Percentiles rank a stretch among this genome's conserved stretches.
Evolutionary conservation across 2,113 vertebrate species (phyloP).

Genomic region (Syngnathoides biaculeatus): DNA sequence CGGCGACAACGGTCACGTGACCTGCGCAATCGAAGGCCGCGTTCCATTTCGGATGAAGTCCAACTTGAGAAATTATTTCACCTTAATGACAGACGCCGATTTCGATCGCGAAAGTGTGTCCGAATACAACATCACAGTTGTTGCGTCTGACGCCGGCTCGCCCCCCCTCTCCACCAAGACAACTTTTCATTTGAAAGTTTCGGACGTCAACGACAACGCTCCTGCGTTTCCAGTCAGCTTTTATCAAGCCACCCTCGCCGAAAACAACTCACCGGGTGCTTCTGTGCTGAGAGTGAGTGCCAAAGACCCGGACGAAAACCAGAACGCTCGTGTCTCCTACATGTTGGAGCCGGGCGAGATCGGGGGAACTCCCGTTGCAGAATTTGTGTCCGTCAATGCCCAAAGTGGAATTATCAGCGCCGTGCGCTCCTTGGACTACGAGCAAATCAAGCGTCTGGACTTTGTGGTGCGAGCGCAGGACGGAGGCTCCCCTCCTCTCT

Average conservation of each 20-base stretch:
- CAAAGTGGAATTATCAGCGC: constrained; percentile 45
- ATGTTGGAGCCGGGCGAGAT: constrained; percentile 16
- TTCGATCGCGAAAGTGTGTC: constrained; percentile 39
- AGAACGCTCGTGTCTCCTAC: constrained; percentile 41
- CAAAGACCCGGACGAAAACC: constrained; percentile 47
- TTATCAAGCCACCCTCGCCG: constrained; percentile 32
- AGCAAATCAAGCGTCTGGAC: constrained; percentile 59
- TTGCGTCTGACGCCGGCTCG: constrained; percentile 23
- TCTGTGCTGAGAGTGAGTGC: constrained; percentile 32
- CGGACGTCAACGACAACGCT: constrained; percentile 66
- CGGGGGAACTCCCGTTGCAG: constrained; percentile 9
- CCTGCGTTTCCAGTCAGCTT: constrained; percentile 41
- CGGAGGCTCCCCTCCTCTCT: constrained; percentile 63
- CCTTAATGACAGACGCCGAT: constrained; percentile 29
- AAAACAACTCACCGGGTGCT: constrained; percentile 57
- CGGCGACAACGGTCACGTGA: constrained; percentile 47
- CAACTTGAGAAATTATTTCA: constrained; percentile 53
- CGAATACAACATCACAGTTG: constrained; percentile 41
- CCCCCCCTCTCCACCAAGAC: constrained; percentile 9
- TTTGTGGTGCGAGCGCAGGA: constrained; percentile 63
- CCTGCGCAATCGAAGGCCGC: constrained; percentile 34
- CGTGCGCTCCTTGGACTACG: constrained; percentile 64
- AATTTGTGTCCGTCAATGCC: constrained; percentile 35
- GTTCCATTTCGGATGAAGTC: constrained; percentile 49
- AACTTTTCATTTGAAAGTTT: constrained; percentile 27